phyloP scores from a whole-genome alignment of 2,888 invertebrate genomes.

The Panopea generosa region DNA sequence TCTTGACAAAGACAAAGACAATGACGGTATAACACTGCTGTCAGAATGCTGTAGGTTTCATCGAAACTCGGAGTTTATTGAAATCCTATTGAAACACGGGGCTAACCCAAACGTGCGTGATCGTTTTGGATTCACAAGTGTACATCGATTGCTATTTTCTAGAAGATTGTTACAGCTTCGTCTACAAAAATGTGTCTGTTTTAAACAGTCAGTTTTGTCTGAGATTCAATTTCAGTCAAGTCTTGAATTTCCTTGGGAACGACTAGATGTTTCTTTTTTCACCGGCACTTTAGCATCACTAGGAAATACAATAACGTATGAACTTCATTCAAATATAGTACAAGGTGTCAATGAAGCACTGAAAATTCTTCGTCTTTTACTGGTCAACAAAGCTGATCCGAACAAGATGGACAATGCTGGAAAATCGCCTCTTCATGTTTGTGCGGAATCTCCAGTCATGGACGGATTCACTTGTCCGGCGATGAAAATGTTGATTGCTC shows the following conservation, averaged over 20 bases:
- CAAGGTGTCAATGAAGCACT: slow-evolving; percentile 2
- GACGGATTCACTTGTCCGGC: slow-evolving; percentile 28
- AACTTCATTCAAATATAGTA: neutral
- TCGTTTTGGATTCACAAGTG: too few relatives aligned
- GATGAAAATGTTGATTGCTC: slow-evolving; percentile 15
- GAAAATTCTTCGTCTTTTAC: neutral
- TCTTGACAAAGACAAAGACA: neutral
- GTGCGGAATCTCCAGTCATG: slow-evolving; percentile 10
- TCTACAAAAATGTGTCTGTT: neutral
- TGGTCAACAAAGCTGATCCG: slow-evolving; percentile 16
- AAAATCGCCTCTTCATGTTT: slow-evolving; percentile 18
- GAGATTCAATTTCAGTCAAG: neutral
- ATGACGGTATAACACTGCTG: neutral
- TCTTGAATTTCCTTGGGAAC: neutral
- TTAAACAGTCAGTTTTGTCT: neutral
- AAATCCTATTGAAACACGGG: neutral
- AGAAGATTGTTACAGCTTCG: neutral
- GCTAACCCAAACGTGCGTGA: slow-evolving; percentile 5
- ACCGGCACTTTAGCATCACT: too few relatives aligned
- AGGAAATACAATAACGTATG: neutral
- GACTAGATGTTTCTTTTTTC: neutral
- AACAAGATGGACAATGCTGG: slow-evolving; percentile 21
- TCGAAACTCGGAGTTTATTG: neutral
- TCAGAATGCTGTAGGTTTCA: neutral
- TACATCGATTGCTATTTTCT: neutral